Evolutionary conservation across 2,113 vertebrate genomes (phyloP).

Genomic region (Anser cygnoides): DNA sequence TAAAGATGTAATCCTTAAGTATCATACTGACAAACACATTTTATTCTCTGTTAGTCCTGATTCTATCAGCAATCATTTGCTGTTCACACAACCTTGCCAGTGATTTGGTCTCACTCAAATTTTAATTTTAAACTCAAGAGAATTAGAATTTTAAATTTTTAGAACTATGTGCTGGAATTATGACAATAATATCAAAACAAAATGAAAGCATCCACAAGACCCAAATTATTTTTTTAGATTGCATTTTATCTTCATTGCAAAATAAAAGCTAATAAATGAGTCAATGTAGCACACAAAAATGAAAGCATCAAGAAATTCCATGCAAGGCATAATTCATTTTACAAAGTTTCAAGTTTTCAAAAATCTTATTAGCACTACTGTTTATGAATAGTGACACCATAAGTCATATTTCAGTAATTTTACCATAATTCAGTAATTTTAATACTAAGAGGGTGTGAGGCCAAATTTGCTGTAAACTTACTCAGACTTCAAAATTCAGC

Average conservation of each 20-base stretch:
- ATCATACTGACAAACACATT: background rate
- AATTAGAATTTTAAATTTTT: background rate
- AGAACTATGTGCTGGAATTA: background rate
- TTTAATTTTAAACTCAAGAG: background rate
- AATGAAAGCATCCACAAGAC: background rate
- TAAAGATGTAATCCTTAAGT: background rate
- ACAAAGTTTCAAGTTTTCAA: background rate
- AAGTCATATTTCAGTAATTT: background rate
- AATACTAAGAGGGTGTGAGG: background rate
- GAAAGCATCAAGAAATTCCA: background rate
- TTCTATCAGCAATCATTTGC: background rate
- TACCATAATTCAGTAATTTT: background rate
- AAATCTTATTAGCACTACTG: background rate
- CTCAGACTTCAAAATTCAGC: background rate
- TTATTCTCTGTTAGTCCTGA: background rate
- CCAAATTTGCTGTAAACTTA: constrained; percentile 3
- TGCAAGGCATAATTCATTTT: background rate
- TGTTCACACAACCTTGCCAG: background rate
- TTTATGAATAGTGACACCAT: background rate
- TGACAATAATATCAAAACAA: background rate
- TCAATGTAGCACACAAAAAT: background rate
- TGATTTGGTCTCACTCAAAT: background rate
- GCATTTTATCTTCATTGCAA: background rate
- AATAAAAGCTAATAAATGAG: background rate
- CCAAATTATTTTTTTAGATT: background rate